A percentile compares a stretch with the other conserved stretches of the same genome.
Evolutionary conservation across 2,888 invertebrate genomes (phyloP).

Genomic region (Coenonympha glycerion): DNA sequence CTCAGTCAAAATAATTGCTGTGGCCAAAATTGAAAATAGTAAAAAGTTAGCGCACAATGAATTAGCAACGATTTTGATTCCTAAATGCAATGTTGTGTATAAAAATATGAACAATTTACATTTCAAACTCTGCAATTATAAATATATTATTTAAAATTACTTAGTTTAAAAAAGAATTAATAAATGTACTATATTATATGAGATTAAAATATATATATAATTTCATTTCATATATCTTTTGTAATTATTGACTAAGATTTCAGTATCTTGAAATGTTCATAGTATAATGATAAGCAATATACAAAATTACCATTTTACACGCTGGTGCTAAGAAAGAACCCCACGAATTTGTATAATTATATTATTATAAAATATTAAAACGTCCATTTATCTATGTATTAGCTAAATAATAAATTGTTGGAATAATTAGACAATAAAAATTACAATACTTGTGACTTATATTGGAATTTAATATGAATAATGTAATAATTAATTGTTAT

Average conservation of each 20-base stretch:
- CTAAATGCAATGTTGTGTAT: slow-evolving; percentile 1
- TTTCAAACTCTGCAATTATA: background rate
- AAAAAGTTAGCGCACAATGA: slow-evolving; percentile 34
- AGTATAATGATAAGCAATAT: background rate
- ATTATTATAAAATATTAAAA: background rate
- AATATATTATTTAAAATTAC: background rate
- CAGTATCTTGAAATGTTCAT: background rate
- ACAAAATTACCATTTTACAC: background rate
- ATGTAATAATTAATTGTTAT: background rate
- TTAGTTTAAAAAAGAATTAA: too few species aligned
- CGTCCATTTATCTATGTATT: background rate
- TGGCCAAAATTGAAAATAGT: slow-evolving; percentile 34
- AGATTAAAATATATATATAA: too few species aligned
- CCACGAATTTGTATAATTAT: background rate
- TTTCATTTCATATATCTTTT: background rate
- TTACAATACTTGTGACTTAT: background rate
- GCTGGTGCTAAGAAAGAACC: slow-evolving; percentile 30
- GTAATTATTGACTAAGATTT: background rate
- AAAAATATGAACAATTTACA: too few species aligned
- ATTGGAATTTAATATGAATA: background rate
- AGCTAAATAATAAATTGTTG: slow-evolving; percentile 1
- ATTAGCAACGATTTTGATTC: background rate
- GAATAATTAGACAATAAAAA: too few species aligned
- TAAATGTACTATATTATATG: too few species aligned
- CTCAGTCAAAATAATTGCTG: slow-evolving; percentile 24